Evolutionary conservation across 2,113 vertebrate genomes (phyloP).

Genomic region (Xyliphius kryptos): DNA sequence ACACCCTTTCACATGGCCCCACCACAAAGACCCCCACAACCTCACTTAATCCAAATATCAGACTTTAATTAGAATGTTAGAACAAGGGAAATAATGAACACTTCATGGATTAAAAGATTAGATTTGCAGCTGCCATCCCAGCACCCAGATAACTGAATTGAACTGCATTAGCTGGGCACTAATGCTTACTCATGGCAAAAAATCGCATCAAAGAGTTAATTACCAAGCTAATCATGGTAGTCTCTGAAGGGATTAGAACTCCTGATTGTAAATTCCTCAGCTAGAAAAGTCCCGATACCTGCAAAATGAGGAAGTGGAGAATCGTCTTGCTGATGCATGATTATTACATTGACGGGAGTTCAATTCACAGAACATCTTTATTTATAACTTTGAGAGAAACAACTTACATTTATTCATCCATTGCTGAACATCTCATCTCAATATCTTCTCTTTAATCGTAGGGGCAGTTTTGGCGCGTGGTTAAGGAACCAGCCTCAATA

Average conservation of each 20-base stretch:
- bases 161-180: slow-evolving; percentile 27
- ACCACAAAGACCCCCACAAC: neutral
- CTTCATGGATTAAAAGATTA: slow-evolving; percentile 46
- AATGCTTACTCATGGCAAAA: slow-evolving; percentile 15
- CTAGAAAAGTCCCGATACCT: slow-evolving; percentile 38
- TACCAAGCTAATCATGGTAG: slow-evolving; percentile 41
- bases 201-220: slow-evolving; percentile 43
- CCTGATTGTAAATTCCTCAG: slow-evolving; percentile 36
- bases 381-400: too few relatives aligned
- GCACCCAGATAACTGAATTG: slow-evolving; percentile 41
- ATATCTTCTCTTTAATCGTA: too few relatives aligned
- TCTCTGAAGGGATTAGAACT: slow-evolving; percentile 35
- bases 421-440: too few relatives aligned
- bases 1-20: neutral
- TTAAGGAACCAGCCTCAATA: too few relatives aligned
- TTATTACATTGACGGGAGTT: neutral
- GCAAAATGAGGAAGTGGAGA: slow-evolving; percentile 31
- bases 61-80: neutral
- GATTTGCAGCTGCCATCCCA: slow-evolving; percentile 31
- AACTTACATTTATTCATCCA: too few relatives aligned
- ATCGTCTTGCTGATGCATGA: neutral
- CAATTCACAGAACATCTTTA: neutral
- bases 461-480: too few relatives aligned
- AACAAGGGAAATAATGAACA: neutral
- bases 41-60: neutral